Conservation (phyloP, 2,113 vertebrate genomes). For the Xerus inauris region DNA sequence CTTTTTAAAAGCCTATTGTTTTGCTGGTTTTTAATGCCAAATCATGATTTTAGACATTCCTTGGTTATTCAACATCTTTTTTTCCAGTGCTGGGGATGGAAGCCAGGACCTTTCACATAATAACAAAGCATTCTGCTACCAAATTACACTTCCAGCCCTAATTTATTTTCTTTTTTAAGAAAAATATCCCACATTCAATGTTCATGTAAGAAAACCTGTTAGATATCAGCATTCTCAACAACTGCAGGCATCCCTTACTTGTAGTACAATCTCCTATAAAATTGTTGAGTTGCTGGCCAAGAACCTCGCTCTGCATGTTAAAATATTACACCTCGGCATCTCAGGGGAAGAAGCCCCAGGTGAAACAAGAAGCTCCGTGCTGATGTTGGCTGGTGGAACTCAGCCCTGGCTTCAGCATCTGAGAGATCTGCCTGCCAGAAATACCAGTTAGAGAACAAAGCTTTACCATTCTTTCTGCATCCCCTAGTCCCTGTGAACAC, state of each 20-base stretch:
- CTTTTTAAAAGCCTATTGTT: neutral
- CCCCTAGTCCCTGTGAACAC: fast-evolving
- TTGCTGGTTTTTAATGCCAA: neutral
- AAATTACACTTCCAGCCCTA: neutral
- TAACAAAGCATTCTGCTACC: neutral
- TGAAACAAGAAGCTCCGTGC: neutral
- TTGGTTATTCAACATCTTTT: neutral
- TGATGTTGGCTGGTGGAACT: neutral
- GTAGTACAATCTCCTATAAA: neutral
- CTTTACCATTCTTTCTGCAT: neutral
- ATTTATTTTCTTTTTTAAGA: neutral
- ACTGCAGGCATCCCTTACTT: neutral
- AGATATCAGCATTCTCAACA: too few species aligned
- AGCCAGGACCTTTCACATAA: neutral
- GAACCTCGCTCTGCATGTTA: neutral
- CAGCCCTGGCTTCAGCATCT: neutral
- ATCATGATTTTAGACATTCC: neutral
- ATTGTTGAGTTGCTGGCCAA: neutral
- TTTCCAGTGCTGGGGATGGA: neutral
- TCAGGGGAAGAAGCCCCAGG: neutral
- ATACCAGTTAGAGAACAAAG: neutral
- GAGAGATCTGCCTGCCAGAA: neutral
- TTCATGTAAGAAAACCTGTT: neutral
- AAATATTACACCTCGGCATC: neutral
- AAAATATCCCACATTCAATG: neutral